phyloP scores from a whole-genome alignment of 2,888 invertebrate species.

The Rhagonycha lutea region DNA sequence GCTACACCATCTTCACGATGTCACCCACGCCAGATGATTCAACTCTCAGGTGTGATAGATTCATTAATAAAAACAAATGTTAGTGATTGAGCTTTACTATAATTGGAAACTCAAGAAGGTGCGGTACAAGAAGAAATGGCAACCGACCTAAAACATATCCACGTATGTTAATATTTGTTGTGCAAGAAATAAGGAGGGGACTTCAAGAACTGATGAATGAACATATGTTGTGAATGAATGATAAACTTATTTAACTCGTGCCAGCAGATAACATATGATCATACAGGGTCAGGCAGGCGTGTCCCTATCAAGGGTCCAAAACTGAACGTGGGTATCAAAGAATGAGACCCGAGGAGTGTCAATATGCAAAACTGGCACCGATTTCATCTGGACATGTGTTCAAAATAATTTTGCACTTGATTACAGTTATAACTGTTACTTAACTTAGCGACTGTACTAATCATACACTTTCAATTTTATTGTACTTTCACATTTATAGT shows the following conservation, averaged over 20 bases:
- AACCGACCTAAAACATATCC: constrained; percentile 48
- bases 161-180: constrained; percentile 43
- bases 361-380: constrained; percentile 35
- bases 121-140: constrained; percentile 48
- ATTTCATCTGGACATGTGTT: constrained; percentile 34
- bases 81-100: constrained; percentile 55
- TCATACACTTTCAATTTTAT: background rate
- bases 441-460: background rate
- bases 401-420: constrained; percentile 25
- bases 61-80: constrained; percentile 55
- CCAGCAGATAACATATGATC: constrained; percentile 47
- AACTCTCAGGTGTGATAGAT: constrained; percentile 53
- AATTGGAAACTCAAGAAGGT: constrained; percentile 51
- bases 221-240: constrained; percentile 52
- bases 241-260: constrained; percentile 46
- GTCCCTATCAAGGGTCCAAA: constrained; percentile 45
- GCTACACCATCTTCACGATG: constrained; percentile 29
- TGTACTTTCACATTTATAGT: background rate
- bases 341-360: constrained; percentile 41
- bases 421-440: constrained; percentile 9
- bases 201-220: constrained; percentile 47
- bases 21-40: constrained; percentile 45
- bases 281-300: constrained; percentile 49
- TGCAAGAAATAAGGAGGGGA: constrained; percentile 39
- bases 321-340: constrained; percentile 45